Conservation (phyloP, 2,888 invertebrate species). For the Mythimna vitellina region DNA sequence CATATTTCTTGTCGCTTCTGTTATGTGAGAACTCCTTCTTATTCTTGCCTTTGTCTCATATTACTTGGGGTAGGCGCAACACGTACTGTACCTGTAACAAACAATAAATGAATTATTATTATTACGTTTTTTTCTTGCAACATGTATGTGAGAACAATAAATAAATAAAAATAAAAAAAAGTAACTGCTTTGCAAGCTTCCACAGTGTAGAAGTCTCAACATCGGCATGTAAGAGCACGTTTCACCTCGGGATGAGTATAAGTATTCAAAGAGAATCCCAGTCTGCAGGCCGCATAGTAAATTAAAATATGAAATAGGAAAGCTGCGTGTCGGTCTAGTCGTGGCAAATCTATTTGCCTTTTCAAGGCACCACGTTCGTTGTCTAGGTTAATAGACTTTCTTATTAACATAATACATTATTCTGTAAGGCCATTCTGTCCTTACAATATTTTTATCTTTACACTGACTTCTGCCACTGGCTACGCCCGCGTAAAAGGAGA, state of each 20-base stretch:
- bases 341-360: conserved; percentile 4
- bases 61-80: too few relatives aligned
- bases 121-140: too few relatives aligned
- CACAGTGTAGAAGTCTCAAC: not conserved
- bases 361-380: conserved; percentile 1
- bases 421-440: conserved; percentile 3
- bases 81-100: too few relatives aligned
- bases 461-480: too few relatives aligned
- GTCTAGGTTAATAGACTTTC: conserved; percentile 3
- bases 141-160: too few relatives aligned
- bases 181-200: not conserved
- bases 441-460: not conserved
- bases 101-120: too few relatives aligned
- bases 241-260: conserved; percentile 16
- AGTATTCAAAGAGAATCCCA: conserved; percentile 28
- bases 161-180: not conserved
- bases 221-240: conserved; percentile 14
- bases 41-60: too few relatives aligned
- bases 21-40: too few relatives aligned
- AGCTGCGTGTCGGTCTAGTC: conserved; percentile 12
- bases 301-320: conserved; percentile 35
- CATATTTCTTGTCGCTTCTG: too few relatives aligned
- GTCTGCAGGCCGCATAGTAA: conserved; percentile 10
- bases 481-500: too few relatives aligned
- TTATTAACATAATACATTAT: conserved; percentile 23